Conservation (phyloP, 2,797 vertebrate species). For the Diplodus sargus region DNA sequence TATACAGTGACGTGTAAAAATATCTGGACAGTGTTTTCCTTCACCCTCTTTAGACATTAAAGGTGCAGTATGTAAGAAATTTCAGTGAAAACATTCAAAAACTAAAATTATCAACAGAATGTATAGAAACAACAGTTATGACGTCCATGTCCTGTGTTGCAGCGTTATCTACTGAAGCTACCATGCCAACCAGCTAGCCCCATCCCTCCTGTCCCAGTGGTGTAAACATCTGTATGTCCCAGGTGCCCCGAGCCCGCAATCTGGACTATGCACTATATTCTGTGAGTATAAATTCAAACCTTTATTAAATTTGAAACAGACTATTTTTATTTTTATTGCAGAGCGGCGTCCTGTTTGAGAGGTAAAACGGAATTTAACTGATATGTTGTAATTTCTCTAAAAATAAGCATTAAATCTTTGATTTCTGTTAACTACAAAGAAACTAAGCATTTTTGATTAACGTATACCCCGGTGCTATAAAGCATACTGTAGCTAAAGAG, state of each 20-base stretch:
- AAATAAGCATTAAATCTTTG: neutral
- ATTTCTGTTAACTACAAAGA: slow-evolving; percentile 5
- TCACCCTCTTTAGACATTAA: neutral
- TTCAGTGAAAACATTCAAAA: too few species aligned
- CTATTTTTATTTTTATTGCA: neutral
- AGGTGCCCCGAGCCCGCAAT: too few species aligned
- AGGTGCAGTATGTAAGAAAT: too few species aligned
- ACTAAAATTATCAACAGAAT: too few species aligned
- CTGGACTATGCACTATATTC: too few species aligned
- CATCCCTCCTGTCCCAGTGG: too few species aligned
- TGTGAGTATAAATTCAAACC: neutral
- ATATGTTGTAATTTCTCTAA: neutral
- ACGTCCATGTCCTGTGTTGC: too few species aligned
- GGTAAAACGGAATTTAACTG: neutral
- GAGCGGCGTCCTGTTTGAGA: neutral
- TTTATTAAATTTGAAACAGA: slow-evolving; percentile 17
- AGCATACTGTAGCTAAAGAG: neutral
- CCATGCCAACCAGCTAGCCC: too few species aligned
- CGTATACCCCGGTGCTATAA: neutral
- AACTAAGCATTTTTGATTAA: neutral
- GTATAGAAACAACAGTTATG: too few species aligned
- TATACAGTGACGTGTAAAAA: slow-evolving; percentile 9
- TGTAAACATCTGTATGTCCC: too few species aligned
- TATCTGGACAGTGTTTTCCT: neutral
- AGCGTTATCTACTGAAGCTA: too few species aligned